These are phyloP conservation scores for Erinaceus europaeus DNA, from an alignment of 2,113 vertebrate genomes.

Conservation along the genomic window DNA sequence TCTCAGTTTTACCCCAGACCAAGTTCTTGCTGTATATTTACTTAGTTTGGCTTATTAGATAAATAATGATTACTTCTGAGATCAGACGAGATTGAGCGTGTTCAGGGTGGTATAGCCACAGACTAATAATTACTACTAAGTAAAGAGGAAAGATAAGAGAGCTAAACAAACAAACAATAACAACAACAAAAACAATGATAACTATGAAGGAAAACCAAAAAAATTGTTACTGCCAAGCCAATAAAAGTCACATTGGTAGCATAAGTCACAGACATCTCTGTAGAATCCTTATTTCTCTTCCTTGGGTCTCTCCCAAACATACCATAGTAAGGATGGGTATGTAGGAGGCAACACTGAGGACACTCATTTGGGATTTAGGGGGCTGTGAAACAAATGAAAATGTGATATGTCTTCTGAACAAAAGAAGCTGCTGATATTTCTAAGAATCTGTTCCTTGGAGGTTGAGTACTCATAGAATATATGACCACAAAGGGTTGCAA, in stretches of 20 bases:
- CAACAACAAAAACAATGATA: too few relatives aligned
- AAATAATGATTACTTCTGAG: too few relatives aligned
- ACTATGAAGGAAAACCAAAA: too few relatives aligned
- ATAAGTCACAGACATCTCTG: too few relatives aligned
- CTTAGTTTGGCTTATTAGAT: neutral
- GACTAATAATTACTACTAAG: too few relatives aligned
- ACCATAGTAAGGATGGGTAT: neutral
- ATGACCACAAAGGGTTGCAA: too few relatives aligned
- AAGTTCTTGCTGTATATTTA: neutral
- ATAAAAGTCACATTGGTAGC: neutral
- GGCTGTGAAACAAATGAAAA: neutral
- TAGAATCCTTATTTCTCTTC: neutral
- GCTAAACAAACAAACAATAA: too few relatives aligned
- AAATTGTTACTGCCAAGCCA: neutral
- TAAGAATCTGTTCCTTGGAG: neutral
- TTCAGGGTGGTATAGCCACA: too few relatives aligned
- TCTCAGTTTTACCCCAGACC: neutral
- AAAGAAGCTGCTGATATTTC: neutral
- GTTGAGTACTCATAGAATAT: neutral
- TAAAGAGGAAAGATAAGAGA: too few relatives aligned
- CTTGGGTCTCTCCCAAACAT: neutral
- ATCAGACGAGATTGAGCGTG: too few relatives aligned
- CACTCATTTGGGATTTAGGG: fast-evolving
- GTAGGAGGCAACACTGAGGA: neutral
- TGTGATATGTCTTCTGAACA: neutral